Evolutionary conservation across 2,888 invertebrate genomes (phyloP).

Genomic region (Drosophila mayaguana): DNA sequence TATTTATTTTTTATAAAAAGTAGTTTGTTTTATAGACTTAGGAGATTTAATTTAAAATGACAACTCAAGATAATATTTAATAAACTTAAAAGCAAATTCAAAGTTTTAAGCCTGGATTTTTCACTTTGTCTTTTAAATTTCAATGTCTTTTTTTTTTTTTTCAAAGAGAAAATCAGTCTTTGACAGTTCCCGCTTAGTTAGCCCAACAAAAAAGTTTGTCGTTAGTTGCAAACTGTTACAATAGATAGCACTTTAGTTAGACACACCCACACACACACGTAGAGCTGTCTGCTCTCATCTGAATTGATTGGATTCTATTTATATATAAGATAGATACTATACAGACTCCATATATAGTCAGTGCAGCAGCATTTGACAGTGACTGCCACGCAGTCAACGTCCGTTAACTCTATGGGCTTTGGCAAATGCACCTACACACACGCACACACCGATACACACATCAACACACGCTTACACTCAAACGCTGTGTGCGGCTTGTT

Average conservation of each 20-base stretch:
- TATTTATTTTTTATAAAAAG: too few relatives aligned
- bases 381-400: conserved; percentile 13
- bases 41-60: too few relatives aligned
- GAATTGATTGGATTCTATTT: conserved; percentile 21
- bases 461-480: conserved; percentile 88
- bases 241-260: conserved; percentile 20
- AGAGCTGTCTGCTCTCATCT: conserved; percentile 12
- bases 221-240: conserved; percentile 17
- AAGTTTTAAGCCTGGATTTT: not conserved
- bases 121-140: not conserved
- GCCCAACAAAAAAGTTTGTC: conserved; percentile 1
- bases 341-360: not conserved
- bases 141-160: not conserved
- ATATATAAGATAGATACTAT: conserved; percentile 1
- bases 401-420: conserved; percentile 20
- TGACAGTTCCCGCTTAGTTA: conserved; percentile 1
- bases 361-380: conserved; percentile 12
- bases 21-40: too few relatives aligned
- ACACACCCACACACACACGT: not conserved
- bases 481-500: conserved; percentile 88
- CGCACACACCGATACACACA: conserved; percentile 13
- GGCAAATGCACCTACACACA: conserved; percentile 28
- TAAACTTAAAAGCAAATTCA: not conserved
- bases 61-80: too few relatives aligned
- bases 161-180: conserved; percentile 4